phyloP scores from a whole-genome alignment of 35 echinoderm and acorn worm genomes.

The Anneissia japonica region DNA sequence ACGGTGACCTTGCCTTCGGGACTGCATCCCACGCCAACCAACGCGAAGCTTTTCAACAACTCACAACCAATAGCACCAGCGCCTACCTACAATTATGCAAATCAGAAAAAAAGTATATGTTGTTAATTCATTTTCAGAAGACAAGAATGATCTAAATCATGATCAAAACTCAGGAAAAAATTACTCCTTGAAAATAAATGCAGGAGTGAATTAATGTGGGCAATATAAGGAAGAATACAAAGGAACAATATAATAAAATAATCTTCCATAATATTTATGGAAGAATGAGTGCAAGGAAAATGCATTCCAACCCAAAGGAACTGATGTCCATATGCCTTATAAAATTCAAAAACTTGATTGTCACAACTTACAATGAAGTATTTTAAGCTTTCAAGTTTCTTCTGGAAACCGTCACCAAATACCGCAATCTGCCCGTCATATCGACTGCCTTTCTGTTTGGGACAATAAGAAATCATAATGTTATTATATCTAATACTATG shows the following conservation, averaged over 20 bases:
- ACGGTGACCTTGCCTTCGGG: constrained; percentile 53
- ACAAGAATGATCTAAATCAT: neutral
- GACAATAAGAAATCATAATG: neutral
- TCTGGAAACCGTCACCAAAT: constrained; percentile 61
- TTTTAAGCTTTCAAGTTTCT: constrained; percentile 57
- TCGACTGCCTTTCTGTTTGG: constrained; percentile 43
- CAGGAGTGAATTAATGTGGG: too few relatives aligned
- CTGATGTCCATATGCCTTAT: too few relatives aligned
- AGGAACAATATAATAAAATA: too few relatives aligned
- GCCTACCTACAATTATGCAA: constrained; percentile 63
- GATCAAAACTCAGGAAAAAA: neutral
- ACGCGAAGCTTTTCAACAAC: constrained; percentile 94
- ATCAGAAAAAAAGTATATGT: neutral
- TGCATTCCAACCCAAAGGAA: too few relatives aligned
- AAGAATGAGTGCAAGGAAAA: too few relatives aligned
- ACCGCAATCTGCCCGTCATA: constrained; percentile 76
- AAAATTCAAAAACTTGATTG: too few relatives aligned
- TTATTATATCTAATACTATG: too few relatives aligned
- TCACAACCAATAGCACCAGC: constrained; percentile 98
- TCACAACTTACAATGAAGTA: constrained; percentile 77
- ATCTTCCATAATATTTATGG: too few relatives aligned
- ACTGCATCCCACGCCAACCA: constrained; percentile 73
- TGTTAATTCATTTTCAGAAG: neutral
- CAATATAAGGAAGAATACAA: too few relatives aligned
- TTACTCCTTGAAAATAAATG: neutral